phyloP scores from a whole-genome alignment of 1,140 invertebrate genomes.

The Leptinotarsa lineolata region DNA sequence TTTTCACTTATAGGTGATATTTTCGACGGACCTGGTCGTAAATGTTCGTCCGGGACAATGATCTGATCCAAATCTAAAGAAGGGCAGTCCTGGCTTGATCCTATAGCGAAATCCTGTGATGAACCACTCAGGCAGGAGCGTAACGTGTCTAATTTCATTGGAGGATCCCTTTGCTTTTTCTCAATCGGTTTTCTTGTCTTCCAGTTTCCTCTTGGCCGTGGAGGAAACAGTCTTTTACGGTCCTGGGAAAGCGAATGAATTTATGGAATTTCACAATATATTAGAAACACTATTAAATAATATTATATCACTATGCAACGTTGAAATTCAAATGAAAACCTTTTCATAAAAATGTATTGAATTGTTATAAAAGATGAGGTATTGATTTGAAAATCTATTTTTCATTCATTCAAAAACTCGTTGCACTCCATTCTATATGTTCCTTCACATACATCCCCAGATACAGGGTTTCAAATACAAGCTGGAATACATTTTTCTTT shows the following conservation, averaged over 20 bases:
- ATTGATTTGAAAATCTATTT: too few relatives aligned
- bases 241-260: slow-evolving; percentile 55
- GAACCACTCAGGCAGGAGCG: slow-evolving; percentile 46
- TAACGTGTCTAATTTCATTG: slow-evolving; percentile 46
- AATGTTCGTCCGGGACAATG: slow-evolving; percentile 43
- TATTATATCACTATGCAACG: too few relatives aligned
- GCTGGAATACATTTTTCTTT: too few relatives aligned
- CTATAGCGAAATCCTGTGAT: slow-evolving; percentile 45
- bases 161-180: slow-evolving; percentile 24
- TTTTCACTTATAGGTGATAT: slow-evolving; percentile 9
- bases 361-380: too few relatives aligned
- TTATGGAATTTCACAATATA: too few relatives aligned
- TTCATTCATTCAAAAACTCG: too few relatives aligned
- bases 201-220: slow-evolving; percentile 61
- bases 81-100: slow-evolving; percentile 47
- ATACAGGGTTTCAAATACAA: too few relatives aligned
- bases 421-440: too few relatives aligned
- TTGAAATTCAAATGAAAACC: too few relatives aligned
- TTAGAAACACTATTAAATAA: too few relatives aligned
- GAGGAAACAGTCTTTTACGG: slow-evolving; percentile 68
- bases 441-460: too few relatives aligned
- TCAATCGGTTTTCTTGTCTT: slow-evolving; percentile 22
- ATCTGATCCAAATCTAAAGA: slow-evolving; percentile 44
- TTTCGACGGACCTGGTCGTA: slow-evolving; percentile 27
- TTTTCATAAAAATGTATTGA: too few relatives aligned